Conservation (phyloP, 2,797 vertebrate species). For the Lindbergichthys nudifrons region DNA sequence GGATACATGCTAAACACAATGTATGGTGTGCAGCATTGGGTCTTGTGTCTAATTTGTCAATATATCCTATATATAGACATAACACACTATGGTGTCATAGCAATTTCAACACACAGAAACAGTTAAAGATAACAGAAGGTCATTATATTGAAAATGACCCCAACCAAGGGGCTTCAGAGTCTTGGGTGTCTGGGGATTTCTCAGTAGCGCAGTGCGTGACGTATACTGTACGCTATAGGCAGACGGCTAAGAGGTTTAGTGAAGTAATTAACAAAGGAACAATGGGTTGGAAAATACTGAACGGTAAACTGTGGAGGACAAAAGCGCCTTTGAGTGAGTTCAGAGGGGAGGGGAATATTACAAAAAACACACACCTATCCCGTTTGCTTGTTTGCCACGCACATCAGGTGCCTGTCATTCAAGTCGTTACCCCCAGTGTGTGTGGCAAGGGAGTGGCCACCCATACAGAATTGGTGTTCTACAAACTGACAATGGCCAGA, state of each 20-base stretch:
- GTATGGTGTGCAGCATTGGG: conserved; percentile 2
- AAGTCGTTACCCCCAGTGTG: conserved; percentile 34
- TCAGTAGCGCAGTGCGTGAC: conserved; percentile 36
- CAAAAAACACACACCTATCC: conserved; percentile 53
- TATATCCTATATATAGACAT: not conserved
- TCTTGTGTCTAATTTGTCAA: conserved; percentile 34
- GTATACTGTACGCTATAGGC: conserved; percentile 8
- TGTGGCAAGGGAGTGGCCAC: conserved; percentile 70
- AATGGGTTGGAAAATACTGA: conserved; percentile 59
- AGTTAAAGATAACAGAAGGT: conserved; percentile 27
- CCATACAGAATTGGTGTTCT: conserved; percentile 53
- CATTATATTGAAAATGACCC: conserved; percentile 18
- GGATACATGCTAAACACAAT: conserved; percentile 33
- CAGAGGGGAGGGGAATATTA: conserved; percentile 27
- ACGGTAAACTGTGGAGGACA: conserved; percentile 62
- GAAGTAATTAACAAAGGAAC: conserved; percentile 68
- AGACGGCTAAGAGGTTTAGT: conserved; percentile 53
- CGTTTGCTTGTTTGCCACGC: conserved; percentile 55
- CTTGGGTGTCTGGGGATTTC: conserved; percentile 38
- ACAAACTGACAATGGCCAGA: conserved; percentile 59
- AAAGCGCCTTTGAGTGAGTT: conserved; percentile 54
- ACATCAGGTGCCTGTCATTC: conserved; percentile 66
- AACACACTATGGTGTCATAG: conserved; percentile 6
- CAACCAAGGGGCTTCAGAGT: conserved; percentile 16
- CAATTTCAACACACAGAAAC: conserved; percentile 27